These are phyloP conservation scores for Procambarus clarkii DNA, from an alignment of 1,140 invertebrate genomes.

Conservation along the genomic window DNA sequence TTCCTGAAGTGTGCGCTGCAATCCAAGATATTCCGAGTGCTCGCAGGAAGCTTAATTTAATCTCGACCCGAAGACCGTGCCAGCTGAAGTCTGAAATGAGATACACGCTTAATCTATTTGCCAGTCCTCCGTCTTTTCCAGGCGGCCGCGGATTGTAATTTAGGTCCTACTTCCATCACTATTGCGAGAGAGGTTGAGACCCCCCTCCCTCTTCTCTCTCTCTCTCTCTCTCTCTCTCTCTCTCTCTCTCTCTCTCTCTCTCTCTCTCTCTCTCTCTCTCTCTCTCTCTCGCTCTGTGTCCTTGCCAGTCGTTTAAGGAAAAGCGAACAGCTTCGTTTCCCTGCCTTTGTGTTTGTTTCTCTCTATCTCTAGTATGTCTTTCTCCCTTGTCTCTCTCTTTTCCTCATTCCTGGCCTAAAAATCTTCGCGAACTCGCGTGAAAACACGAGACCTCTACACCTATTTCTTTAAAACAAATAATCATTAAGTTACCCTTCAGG, in stretches of 20 bases:
- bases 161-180: slow-evolving; percentile 29
- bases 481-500: neutral
- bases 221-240: slow-evolving; percentile 34
- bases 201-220: neutral
- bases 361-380: neutral
- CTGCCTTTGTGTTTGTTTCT: too few relatives aligned
- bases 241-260: too few relatives aligned
- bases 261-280: too few relatives aligned
- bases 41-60: slow-evolving; percentile 38
- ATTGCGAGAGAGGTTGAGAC: neutral
- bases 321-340: too few relatives aligned
- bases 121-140: slow-evolving; percentile 36
- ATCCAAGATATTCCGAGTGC: slow-evolving; percentile 36
- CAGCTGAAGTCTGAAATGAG: slow-evolving; percentile 50
- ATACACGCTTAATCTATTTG: slow-evolving; percentile 48
- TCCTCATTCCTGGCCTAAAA: too few relatives aligned
- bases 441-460: neutral
- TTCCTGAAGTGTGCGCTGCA: neutral
- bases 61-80: slow-evolving; percentile 23
- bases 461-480: neutral
- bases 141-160: slow-evolving; percentile 35
- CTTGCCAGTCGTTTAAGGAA: too few relatives aligned
- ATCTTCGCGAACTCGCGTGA: neutral
- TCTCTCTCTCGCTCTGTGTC: neutral
- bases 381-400: neutral